A percentile compares a stretch with the other conserved stretches of the same genome.
phyloP scores from a whole-genome alignment of 2,888 invertebrate species.

The Pocota personata region DNA sequence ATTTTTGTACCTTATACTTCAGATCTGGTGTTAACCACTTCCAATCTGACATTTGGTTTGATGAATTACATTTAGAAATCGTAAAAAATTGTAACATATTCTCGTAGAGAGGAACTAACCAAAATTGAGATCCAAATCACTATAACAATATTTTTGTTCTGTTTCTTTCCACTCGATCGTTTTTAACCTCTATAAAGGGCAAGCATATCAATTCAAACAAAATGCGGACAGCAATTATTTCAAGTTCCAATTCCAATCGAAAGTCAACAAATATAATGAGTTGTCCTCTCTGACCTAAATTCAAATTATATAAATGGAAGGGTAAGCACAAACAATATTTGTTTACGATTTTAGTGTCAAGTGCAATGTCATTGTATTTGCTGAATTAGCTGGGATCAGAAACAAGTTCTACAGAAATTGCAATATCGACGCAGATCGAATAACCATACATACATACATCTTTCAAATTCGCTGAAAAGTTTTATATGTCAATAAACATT shows the following conservation, averaged over 20 bases:
- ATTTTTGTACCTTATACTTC: too few species aligned
- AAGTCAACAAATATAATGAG: background rate
- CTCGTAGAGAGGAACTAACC: too few species aligned
- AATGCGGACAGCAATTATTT: too few species aligned
- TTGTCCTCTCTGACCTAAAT: conserved; percentile 1
- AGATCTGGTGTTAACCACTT: too few species aligned
- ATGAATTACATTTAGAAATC: too few species aligned
- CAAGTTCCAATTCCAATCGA: background rate
- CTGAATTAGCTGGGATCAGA: background rate
- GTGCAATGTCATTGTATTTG: conserved; percentile 19
- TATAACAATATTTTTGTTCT: too few species aligned
- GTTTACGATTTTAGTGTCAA: background rate
- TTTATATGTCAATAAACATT: background rate
- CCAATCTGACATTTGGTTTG: too few species aligned
- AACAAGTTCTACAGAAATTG: background rate
- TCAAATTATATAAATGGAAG: background rate
- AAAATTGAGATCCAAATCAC: too few species aligned
- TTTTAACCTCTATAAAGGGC: too few species aligned
- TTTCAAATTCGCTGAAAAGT: background rate
- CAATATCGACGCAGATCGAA: background rate
- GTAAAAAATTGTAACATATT: too few species aligned
- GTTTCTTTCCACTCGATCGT: too few species aligned
- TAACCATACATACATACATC: background rate
- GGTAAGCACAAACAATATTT: background rate
- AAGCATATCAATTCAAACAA: too few species aligned